These are phyloP conservation scores for Bradypodion pumilum DNA, from an alignment of 2,797 vertebrate genomes.

Conservation along the genomic window DNA sequence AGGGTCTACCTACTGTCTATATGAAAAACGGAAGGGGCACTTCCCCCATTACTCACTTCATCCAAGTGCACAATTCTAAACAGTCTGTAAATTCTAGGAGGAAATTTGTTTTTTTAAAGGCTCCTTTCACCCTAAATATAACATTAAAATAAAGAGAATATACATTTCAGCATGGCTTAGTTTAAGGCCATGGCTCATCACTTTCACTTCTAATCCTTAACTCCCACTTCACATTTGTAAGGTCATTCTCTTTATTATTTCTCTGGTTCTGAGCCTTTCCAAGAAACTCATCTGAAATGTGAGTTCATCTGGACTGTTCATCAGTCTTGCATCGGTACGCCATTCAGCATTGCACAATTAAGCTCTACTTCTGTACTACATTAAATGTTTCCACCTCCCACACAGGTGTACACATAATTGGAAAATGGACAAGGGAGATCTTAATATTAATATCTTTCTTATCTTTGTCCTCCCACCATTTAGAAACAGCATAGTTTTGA, in stretches of 20 bases:
- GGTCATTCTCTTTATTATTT: slow-evolving; percentile 13
- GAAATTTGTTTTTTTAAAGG: not conserved
- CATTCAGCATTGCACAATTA: slow-evolving; percentile 18
- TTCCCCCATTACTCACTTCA: not conserved
- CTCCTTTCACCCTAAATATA: not conserved
- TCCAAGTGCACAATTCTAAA: not conserved
- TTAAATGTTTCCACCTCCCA: not conserved
- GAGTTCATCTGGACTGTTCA: not conserved
- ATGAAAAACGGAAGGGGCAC: too few relatives aligned
- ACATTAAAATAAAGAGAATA: not conserved
- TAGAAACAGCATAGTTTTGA: not conserved
- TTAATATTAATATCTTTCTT: not conserved
- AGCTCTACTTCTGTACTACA: not conserved
- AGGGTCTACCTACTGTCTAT: not conserved
- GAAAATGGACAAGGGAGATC: not conserved
- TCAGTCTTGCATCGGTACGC: slow-evolving; percentile 11
- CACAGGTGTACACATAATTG: not conserved
- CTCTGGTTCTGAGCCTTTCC: slow-evolving; percentile 5
- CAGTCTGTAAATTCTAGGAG: not conserved
- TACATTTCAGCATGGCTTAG: not conserved
- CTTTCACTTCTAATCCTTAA: slow-evolving; percentile 1
- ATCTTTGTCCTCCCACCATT: slow-evolving; percentile 9
- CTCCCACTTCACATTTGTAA: slow-evolving; percentile 11
- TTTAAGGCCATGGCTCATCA: not conserved
- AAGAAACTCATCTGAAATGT: not conserved